These are phyloP conservation scores for Dicrurus megarhynchus DNA, from an alignment of 2,113 vertebrate genomes.

Conservation along the genomic window DNA sequence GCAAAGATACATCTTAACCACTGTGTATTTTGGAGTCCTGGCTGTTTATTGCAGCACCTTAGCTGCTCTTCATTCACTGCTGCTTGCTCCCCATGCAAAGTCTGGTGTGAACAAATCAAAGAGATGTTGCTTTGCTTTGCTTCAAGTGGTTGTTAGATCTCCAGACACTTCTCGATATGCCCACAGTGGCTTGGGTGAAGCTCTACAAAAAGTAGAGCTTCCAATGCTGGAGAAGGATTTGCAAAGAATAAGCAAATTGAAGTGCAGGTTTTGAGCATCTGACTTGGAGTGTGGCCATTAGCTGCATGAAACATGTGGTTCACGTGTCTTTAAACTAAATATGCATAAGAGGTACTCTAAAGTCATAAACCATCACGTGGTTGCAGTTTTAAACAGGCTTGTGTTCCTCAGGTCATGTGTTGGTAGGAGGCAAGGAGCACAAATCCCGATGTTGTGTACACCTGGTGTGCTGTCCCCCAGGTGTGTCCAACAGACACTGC, in stretches of 20 bases:
- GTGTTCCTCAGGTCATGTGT: background rate
- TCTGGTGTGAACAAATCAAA: background rate
- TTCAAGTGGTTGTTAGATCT: background rate
- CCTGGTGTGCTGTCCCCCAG: background rate
- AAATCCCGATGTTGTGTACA: fast-evolving
- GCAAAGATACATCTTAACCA: background rate
- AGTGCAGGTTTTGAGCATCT: background rate
- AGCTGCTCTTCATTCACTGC: background rate
- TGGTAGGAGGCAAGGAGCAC: background rate
- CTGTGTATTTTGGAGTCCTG: background rate
- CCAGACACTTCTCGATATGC: background rate
- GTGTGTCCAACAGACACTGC: background rate
- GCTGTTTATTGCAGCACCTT: background rate
- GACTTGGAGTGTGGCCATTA: background rate
- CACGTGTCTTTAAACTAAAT: background rate
- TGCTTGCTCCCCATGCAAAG: background rate
- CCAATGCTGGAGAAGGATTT: background rate
- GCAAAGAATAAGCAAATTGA: background rate
- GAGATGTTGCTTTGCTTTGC: background rate
- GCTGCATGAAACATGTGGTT: background rate
- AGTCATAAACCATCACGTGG: background rate
- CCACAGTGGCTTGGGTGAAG: background rate
- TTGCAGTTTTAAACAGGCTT: background rate
- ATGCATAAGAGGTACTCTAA: background rate
- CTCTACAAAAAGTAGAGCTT: background rate